Evolutionary conservation across 2,888 invertebrate genomes (phyloP), one percentile per base, ranked within the genome.

Genomic region (Drosophila kokeensis): DNA sequence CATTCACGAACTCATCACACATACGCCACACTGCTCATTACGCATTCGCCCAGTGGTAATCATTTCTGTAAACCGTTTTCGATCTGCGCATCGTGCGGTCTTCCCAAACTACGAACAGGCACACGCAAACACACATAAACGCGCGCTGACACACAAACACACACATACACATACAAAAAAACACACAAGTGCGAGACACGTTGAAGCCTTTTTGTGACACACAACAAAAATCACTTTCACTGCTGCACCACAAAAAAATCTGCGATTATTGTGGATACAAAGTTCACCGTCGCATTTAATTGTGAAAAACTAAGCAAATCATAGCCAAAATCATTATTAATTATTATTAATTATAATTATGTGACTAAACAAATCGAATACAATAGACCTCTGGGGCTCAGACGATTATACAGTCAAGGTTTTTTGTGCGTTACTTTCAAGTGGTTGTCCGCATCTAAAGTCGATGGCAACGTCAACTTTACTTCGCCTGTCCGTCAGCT

Each of bases 51-150:
- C 71, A 68, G 87, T 81, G 53, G 85, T 74, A 81, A 84, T 84
- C 82, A 84, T 84, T 87, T 76, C 76, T 87, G 83, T 87, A 87
- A 84, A 84, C 83, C 84, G 79, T 84, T 81, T 84, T 84, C 82
- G 81, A 82, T 82, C 85, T 71, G 62, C 42, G 54, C 73, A 58
- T 64, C 66, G 34, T 64, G 69, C 38, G 69, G 81, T 72, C 53
- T 30, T 11, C 48, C 45, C 52, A 15, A 49, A 48, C 15, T 18
- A 18, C 18, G 8, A 15, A 45, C 13, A 8, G 0, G 1, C 34
- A 24, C 32, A 15, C 24, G 34, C 8, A 34, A 6, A 36, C 18
- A 15, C 21, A 21, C 3, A 30, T n/a, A n/a, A 7, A 18, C 7
- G 0, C 18, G 7, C 8, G 7, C 18, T 7, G 8, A 18, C 18